phyloP scores from a whole-genome alignment of 30 jellyfish, hydroid and myxozoan species.

The Rhopilema esculentum region DNA sequence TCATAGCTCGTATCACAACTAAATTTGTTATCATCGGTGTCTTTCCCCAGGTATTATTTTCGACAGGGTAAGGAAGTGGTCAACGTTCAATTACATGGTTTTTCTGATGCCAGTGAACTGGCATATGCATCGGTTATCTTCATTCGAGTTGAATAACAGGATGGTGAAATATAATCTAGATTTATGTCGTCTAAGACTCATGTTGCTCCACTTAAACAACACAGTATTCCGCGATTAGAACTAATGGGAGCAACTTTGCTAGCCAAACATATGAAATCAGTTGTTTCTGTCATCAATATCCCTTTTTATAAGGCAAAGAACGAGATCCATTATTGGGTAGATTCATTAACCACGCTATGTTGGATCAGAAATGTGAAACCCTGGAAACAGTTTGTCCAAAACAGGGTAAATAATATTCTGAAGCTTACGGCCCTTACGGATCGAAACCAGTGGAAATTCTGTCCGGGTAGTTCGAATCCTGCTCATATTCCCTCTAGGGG shows the following conservation, averaged over 20 bases:
- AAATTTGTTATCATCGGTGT: neutral
- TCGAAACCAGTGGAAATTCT: conserved; percentile 40
- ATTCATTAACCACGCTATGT: conserved; percentile 48
- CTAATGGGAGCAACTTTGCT: conserved; percentile 42
- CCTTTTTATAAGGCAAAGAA: neutral
- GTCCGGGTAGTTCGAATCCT: conserved; percentile 40
- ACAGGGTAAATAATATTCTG: conserved; percentile 41
- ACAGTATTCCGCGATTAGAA: conserved; percentile 56
- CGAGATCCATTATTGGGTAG: conserved; percentile 54
- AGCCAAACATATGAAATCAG: conserved; percentile 36
- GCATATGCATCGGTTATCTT: conserved; percentile 63
- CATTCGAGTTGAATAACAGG: conserved; percentile 12
- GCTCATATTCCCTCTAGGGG: conserved; percentile 59
- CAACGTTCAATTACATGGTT: conserved; percentile 43
- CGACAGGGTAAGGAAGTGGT: conserved; percentile 25
- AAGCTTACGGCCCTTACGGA: conserved; percentile 22
- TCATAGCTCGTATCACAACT: conserved; percentile 2
- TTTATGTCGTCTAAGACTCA: conserved; percentile 51
- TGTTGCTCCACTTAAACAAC: conserved; percentile 54
- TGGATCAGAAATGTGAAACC: conserved; percentile 62
- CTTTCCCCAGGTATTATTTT: conserved; percentile 48
- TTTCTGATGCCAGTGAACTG: conserved; percentile 58
- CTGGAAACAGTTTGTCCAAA: conserved; percentile 59
- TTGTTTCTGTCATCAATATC: neutral
- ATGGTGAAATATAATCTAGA: conserved; percentile 18